Conservation (phyloP, 1,140 invertebrate genomes). For the Aphelenchoides fujianensis region DNA sequence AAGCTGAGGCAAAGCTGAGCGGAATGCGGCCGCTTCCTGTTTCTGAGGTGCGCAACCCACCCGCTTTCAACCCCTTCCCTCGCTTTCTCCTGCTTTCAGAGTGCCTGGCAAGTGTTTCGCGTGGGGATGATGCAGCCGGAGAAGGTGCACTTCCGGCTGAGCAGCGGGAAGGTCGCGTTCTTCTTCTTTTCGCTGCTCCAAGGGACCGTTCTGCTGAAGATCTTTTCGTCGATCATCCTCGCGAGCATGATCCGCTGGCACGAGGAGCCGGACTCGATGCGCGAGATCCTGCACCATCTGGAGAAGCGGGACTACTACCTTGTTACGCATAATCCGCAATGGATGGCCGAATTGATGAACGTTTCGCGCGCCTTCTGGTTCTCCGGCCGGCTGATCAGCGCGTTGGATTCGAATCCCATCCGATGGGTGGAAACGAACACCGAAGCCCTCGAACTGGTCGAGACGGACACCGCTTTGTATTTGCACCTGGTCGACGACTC, state of each 20-base stretch:
- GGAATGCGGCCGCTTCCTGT: background rate
- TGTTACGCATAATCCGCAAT: background rate
- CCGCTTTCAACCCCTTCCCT: background rate
- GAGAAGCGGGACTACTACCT: background rate
- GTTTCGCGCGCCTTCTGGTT: background rate
- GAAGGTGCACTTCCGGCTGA: background rate
- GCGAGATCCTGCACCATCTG: background rate
- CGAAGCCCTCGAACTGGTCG: background rate
- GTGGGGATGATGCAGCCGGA: background rate
- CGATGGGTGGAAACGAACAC: background rate
- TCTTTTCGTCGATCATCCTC: constrained; percentile 1
- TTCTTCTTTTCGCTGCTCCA: constrained; percentile 6
- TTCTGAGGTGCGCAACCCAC: background rate
- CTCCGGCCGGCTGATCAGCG: background rate
- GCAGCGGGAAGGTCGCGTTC: background rate
- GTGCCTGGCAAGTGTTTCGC: background rate
- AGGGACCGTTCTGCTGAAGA: background rate
- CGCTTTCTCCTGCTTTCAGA: background rate
- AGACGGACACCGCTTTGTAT: background rate
- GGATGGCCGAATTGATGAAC: background rate
- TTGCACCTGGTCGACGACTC: background rate
- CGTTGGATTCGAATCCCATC: constrained; percentile 7
- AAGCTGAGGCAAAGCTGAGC: background rate
- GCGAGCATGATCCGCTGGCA: background rate
- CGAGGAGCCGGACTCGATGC: background rate